Conservation (phyloP, 2,797 vertebrate genomes). For the Dicrostonyx torquatus region DNA sequence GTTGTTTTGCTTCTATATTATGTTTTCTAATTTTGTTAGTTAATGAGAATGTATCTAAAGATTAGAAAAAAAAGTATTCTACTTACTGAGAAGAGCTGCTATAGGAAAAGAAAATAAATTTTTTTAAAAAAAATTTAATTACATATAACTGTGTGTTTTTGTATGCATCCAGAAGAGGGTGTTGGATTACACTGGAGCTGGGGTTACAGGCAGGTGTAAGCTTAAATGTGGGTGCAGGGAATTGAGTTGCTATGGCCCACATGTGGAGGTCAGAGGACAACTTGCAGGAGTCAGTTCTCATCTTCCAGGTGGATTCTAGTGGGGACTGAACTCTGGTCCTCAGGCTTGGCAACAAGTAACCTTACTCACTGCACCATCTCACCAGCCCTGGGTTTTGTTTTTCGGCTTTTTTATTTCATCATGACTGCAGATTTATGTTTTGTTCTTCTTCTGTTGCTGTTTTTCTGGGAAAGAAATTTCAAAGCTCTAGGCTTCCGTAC, state of each 20-base stretch:
- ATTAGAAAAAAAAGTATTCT: background rate
- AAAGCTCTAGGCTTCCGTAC: background rate
- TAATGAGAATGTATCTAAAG: background rate
- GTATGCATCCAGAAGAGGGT: background rate
- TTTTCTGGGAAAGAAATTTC: constrained; percentile 34
- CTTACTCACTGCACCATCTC: background rate
- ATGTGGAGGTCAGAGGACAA: background rate
- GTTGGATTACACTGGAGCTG: background rate
- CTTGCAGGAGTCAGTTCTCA: too few species aligned
- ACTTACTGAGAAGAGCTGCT: background rate
- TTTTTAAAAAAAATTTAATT: background rate
- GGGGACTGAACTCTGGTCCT: background rate
- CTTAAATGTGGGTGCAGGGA: background rate
- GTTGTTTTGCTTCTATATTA: background rate
- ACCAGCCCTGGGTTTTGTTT: background rate
- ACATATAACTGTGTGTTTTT: background rate
- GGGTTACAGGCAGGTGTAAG: background rate
- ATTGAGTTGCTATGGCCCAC: background rate
- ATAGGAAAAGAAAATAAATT: background rate
- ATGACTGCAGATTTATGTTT: background rate
- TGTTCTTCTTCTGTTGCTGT: background rate
- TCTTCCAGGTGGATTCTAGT: background rate
- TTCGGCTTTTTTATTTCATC: background rate
- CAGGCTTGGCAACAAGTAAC: background rate
- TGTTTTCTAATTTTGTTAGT: background rate